Conservation (phyloP, 2,113 vertebrate genomes). For the Charadrius vociferus region DNA sequence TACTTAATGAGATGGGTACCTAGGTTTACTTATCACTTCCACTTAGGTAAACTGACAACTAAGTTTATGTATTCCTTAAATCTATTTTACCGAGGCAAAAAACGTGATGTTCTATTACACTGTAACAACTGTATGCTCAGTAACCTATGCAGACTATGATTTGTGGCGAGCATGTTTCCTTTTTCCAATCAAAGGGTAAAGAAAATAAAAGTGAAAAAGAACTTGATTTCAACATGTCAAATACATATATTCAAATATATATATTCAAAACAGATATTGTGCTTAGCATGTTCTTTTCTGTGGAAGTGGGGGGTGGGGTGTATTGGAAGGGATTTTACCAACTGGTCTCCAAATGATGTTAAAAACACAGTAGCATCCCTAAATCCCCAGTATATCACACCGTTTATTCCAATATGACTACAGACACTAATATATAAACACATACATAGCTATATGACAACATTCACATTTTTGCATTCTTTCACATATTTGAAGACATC, state of each 20-base stretch:
- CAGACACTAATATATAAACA: background rate
- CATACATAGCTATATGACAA: background rate
- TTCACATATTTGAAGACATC: background rate
- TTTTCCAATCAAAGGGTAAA: background rate
- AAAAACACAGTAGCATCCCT: background rate
- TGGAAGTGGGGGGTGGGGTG: too few species aligned
- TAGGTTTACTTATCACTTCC: background rate
- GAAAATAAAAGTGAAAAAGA: background rate
- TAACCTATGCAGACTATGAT: background rate
- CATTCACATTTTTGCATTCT: background rate
- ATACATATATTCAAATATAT: background rate
- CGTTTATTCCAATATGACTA: background rate
- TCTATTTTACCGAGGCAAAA: background rate
- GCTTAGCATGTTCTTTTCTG: background rate
- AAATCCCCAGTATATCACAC: background rate
- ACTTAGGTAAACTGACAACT: background rate
- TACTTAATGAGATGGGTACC: background rate
- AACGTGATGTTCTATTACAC: background rate
- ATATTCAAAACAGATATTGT: background rate
- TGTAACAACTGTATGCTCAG: background rate
- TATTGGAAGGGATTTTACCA: background rate
- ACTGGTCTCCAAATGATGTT: background rate
- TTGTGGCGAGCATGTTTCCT: accelerated
- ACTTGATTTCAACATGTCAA: background rate
- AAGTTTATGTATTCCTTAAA: background rate